These are phyloP conservation scores for Erpobdella octoculata DNA, from an alignment of 2,888 invertebrate species.

Conservation along the genomic window DNA sequence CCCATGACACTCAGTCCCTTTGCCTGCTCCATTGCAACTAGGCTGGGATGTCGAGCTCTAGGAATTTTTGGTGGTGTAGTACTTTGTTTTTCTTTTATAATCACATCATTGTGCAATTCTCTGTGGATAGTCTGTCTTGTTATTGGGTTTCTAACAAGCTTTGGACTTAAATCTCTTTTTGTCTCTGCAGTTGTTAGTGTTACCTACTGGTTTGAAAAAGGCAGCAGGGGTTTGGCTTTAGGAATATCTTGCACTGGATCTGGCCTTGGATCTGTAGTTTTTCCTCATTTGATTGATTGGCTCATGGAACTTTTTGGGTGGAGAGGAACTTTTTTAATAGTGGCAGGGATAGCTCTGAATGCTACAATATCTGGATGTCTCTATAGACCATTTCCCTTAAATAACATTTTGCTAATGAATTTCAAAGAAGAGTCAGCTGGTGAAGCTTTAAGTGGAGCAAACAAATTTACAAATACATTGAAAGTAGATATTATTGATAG, in stretches of 20 bases:
- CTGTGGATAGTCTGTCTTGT: constrained; percentile 32
- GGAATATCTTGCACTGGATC: constrained; percentile 42
- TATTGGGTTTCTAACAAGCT: constrained; percentile 36
- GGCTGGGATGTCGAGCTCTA: constrained; percentile 35
- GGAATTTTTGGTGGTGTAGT: constrained; percentile 36
- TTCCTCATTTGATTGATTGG: constrained; percentile 38
- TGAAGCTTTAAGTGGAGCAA: no score
- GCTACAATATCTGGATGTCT: constrained; percentile 33
- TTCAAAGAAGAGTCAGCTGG: background rate
- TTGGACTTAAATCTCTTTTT: constrained; percentile 37
- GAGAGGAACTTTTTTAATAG: constrained; percentile 39
- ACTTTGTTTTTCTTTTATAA: constrained; percentile 31
- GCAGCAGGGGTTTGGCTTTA: constrained; percentile 37
- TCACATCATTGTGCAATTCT: constrained; percentile 33
- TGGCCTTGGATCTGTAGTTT: constrained; percentile 40
- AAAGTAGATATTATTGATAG: background rate
- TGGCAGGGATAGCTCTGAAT: constrained; percentile 36
- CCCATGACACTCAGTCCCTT: constrained; percentile 37
- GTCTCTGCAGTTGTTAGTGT: constrained; percentile 36
- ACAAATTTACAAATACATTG: no score
- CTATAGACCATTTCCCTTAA: constrained; percentile 32
- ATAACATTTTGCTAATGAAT: background rate
- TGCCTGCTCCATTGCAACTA: constrained; percentile 35
- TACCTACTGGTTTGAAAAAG: constrained; percentile 38
- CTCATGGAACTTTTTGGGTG: constrained; percentile 38